Evolutionary conservation across 92 coral and sea anemone genomes (phyloP).

Genomic region (Actinernus sp.): DNA sequence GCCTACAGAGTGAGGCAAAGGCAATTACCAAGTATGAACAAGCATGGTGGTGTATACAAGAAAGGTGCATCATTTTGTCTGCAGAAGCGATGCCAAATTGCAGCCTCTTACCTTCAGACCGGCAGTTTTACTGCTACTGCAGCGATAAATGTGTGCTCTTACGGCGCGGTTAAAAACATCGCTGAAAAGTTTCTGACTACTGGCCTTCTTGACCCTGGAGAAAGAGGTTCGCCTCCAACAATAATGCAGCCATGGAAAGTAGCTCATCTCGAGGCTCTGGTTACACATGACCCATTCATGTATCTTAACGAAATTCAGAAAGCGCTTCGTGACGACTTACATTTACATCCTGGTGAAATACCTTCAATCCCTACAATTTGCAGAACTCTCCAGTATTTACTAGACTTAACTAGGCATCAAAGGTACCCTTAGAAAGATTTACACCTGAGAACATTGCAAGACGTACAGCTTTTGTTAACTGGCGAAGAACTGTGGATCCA

Average conservation of each 20-base stretch:
- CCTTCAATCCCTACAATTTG: slow-evolving; percentile 43
- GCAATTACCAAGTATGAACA: too few relatives aligned
- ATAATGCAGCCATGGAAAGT: slow-evolving; percentile 33
- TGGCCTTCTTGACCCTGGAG: slow-evolving; percentile 35
- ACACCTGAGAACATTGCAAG: slow-evolving; percentile 14
- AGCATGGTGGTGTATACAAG: slow-evolving; percentile 34
- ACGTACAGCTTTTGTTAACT: slow-evolving; percentile 17
- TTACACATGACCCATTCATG: slow-evolving; percentile 35
- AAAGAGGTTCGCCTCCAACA: slow-evolving; percentile 39
- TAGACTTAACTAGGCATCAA: slow-evolving; percentile 28
- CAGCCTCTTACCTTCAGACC: slow-evolving; percentile 6
- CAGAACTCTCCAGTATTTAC: slow-evolving; percentile 14
- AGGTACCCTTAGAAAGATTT: slow-evolving; percentile 28
- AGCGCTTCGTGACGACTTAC: slow-evolving; percentile 16
- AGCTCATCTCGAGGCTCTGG: slow-evolving; percentile 44
- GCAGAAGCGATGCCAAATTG: slow-evolving; percentile 41
- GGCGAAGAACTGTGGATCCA: slow-evolving; percentile 37
- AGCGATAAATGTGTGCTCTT: slow-evolving; percentile 3
- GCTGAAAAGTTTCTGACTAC: slow-evolving; percentile 34
- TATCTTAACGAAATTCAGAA: slow-evolving; percentile 33
- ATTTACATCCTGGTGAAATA: slow-evolving; percentile 14
- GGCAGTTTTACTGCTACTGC: slow-evolving; percentile 29
- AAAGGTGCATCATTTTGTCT: slow-evolving; percentile 23
- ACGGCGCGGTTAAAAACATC: slow-evolving; percentile 25
- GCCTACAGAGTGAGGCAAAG: too few relatives aligned